Conservation (phyloP, 1,140 invertebrate species). For the Bombus pyrosoma region DNA sequence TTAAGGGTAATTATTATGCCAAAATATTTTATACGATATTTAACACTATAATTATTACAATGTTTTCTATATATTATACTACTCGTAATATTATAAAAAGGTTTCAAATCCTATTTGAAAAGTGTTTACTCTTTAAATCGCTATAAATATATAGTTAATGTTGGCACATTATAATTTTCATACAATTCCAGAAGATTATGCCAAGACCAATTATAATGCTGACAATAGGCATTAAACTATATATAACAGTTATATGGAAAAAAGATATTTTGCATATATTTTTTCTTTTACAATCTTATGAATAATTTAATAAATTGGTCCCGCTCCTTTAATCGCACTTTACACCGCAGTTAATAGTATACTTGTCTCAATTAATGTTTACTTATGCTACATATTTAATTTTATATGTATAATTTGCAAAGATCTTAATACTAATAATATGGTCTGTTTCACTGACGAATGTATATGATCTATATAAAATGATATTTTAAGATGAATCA, state of each 20-base stretch:
- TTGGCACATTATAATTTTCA: constrained; percentile 54
- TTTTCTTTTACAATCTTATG: constrained; percentile 10
- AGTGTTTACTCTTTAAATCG: not conserved
- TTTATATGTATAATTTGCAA: constrained; percentile 34
- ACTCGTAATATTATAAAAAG: not conserved
- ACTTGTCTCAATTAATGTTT: constrained; percentile 41
- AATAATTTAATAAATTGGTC: constrained; percentile 64
- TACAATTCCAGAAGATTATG: constrained; percentile 26
- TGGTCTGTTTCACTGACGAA: constrained; percentile 39
- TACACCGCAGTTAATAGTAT: constrained; percentile 35
- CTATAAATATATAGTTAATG: constrained; percentile 12
- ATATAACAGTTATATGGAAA: not conserved
- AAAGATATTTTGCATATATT: not conserved
- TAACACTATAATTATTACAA: constrained; percentile 17
- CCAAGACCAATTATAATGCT: not conserved
- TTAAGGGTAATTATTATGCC: not conserved
- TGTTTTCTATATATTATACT: not conserved
- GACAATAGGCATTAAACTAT: constrained; percentile 14
- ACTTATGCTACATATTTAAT: constrained; percentile 43
- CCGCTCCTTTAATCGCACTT: constrained; percentile 64
- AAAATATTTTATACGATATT: not conserved
- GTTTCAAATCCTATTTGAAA: not conserved
- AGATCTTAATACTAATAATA: constrained; percentile 38
- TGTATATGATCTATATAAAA: constrained; percentile 56
- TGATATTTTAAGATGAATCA: constrained; percentile 30